Evolutionary conservation across 2,113 vertebrate genomes (phyloP).

Genomic region (Boulengerochromis microlepis): DNA sequence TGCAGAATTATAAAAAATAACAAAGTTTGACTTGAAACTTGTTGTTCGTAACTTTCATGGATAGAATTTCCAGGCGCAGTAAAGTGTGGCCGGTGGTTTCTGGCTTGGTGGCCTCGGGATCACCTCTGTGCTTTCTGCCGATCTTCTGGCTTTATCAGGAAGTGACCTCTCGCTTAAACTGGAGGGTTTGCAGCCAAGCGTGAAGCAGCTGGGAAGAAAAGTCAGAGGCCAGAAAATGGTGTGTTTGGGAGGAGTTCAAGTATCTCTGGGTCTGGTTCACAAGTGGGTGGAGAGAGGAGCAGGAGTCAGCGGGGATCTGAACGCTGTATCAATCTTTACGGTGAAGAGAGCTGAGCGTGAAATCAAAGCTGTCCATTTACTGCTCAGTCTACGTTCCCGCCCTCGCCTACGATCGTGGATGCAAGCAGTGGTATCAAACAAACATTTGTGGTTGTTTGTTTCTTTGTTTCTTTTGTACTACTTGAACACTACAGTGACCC

Average conservation of each 20-base stretch:
- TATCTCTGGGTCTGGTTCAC: not conserved
- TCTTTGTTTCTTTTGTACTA: not conserved
- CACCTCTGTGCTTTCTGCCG: not conserved
- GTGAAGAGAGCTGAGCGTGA: not conserved
- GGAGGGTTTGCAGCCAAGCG: not conserved
- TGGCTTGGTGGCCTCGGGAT: not conserved
- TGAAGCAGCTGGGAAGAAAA: accelerated
- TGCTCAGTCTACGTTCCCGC: accelerated
- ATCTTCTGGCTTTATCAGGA: not conserved
- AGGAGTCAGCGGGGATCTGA: not conserved
- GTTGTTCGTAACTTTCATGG: not conserved
- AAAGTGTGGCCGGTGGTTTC: accelerated
- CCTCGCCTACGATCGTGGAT: not conserved
- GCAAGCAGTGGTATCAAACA: not conserved
- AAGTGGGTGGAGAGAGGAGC: not conserved
- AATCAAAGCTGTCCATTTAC: not conserved
- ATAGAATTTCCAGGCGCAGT: accelerated
- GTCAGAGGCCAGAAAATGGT: not conserved
- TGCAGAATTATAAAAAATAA: not conserved
- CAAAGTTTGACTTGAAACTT: not conserved
- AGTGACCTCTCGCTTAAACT: not conserved
- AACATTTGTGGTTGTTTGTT: not conserved
- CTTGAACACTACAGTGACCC: accelerated
- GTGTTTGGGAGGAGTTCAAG: not conserved
- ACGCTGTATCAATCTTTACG: accelerated